A percentile compares a stretch with the other conserved stretches of the same genome.
Conservation (phyloP, 2,797 vertebrate species). For the Buphagus erythrorhynchus region DNA sequence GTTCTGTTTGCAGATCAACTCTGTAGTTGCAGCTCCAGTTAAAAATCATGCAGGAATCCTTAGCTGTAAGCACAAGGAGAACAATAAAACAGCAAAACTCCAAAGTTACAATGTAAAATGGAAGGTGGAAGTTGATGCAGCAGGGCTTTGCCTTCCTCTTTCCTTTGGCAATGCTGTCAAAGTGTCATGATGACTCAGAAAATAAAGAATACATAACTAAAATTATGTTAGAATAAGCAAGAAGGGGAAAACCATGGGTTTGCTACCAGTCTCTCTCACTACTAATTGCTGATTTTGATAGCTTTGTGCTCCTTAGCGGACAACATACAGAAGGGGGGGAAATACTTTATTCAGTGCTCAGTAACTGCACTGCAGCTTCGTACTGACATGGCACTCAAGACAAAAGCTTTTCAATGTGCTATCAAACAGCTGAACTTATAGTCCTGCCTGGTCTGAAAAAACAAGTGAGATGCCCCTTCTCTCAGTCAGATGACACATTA, state of each 20-base stretch:
- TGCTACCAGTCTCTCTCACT: neutral
- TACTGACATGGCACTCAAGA: neutral
- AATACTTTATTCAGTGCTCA: constrained; percentile 32
- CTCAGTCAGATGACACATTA: neutral
- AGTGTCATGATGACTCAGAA: neutral
- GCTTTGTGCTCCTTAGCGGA: neutral
- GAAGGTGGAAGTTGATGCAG: constrained; percentile 45
- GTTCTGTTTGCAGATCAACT: constrained; percentile 48
- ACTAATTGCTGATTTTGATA: constrained; percentile 16
- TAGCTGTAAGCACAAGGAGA: constrained; percentile 56
- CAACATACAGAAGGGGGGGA: neutral
- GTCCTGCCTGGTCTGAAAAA: neutral
- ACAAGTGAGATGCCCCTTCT: neutral
- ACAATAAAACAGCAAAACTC: constrained; percentile 49
- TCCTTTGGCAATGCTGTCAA: neutral
- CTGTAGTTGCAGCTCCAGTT: constrained; percentile 40
- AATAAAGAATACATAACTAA: neutral
- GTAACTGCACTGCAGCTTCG: neutral
- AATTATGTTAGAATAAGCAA: neutral
- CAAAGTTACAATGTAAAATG: neutral
- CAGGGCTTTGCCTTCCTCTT: neutral
- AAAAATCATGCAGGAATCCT: constrained; percentile 44
- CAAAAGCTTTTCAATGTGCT: neutral
- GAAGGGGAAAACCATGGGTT: neutral
- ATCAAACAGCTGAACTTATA: neutral